phyloP scores from a whole-genome alignment of 2,888 invertebrate species.

The Ormyrus labotus region DNA sequence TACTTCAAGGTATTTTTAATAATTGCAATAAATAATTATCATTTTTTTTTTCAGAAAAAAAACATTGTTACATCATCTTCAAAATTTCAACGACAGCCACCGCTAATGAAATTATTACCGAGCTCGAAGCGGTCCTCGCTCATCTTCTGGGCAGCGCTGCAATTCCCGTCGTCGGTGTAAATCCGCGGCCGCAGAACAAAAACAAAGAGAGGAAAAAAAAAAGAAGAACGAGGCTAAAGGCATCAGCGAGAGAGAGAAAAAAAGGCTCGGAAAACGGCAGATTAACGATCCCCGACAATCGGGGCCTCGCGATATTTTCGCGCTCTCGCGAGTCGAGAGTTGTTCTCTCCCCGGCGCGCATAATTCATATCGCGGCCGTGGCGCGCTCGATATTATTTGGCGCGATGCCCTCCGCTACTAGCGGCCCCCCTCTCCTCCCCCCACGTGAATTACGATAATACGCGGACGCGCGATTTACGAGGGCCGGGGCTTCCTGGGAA shows the following conservation, averaged over 20 bases:
- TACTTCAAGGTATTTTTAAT: too few relatives aligned
- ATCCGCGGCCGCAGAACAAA: not conserved
- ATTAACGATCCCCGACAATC: conserved; percentile 48
- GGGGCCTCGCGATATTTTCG: conserved; percentile 41
- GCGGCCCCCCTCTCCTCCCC: not conserved
- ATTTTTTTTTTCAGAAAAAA: too few relatives aligned
- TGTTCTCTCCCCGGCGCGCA: conserved; percentile 36
- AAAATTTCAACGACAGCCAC: too few relatives aligned
- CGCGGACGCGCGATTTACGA: conserved; percentile 58
- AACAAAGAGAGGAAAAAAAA: not conserved
- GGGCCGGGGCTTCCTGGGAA: conserved; percentile 30
- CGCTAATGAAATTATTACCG: too few relatives aligned
- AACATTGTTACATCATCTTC: too few relatives aligned
- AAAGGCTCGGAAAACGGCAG: conserved; percentile 19
- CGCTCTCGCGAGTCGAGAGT: conserved; percentile 9
- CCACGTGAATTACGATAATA: conserved; percentile 59
- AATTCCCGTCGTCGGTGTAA: not conserved
- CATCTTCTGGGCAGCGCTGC: too few relatives aligned
- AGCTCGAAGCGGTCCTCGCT: too few relatives aligned
- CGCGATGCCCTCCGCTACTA: conserved; percentile 35
- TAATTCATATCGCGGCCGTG: conserved; percentile 44
- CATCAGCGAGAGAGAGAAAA: not conserved
- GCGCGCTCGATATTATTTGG: conserved; percentile 59
- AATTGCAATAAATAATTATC: too few relatives aligned
- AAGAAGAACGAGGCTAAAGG: not conserved